These are phyloP conservation scores for Scomberomorus guttatus DNA, from an alignment of 2,797 vertebrate genomes.

Conservation along the genomic window DNA sequence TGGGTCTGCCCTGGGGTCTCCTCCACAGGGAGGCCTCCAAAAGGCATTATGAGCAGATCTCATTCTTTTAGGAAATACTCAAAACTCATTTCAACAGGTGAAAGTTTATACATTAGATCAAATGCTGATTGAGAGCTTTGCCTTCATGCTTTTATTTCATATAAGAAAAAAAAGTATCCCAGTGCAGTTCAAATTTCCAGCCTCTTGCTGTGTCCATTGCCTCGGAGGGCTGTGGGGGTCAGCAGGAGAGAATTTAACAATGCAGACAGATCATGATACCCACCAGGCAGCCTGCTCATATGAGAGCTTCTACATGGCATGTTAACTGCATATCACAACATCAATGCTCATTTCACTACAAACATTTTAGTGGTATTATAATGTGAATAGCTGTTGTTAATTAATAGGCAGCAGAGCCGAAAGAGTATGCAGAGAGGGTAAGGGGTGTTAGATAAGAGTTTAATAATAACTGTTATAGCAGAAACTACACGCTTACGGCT, in stretches of 20 bases:
- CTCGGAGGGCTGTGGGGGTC: not conserved
- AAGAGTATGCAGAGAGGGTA: slow-evolving; percentile 10
- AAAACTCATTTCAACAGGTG: not conserved
- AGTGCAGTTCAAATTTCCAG: not conserved
- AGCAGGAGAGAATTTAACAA: not conserved
- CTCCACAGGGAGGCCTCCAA: not conserved
- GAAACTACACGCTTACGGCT: slow-evolving; percentile 77
- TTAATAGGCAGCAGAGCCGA: slow-evolving; percentile 49
- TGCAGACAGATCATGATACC: not conserved
- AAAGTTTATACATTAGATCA: not conserved
- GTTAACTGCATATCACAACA: slow-evolving; percentile 21
- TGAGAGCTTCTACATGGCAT: slow-evolving; percentile 4
- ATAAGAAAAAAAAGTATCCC: not conserved
- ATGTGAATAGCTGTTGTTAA: slow-evolving; percentile 62
- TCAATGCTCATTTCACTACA: slow-evolving; percentile 30
- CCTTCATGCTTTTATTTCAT: too few relatives aligned
- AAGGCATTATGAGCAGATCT: too few relatives aligned
- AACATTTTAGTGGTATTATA: slow-evolving; percentile 48
- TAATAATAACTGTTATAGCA: slow-evolving; percentile 80
- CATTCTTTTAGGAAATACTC: too few relatives aligned
- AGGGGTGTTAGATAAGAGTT: slow-evolving; percentile 59
- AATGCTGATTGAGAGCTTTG: not conserved
- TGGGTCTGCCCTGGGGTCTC: not conserved
- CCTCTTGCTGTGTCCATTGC: too few relatives aligned
- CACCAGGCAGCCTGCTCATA: not conserved